A percentile compares a stretch with the other conserved stretches of the same genome.
These are phyloP conservation scores for Papilio gigon DNA, from an alignment of 2,888 invertebrate species.

Conservation along the genomic window DNA sequence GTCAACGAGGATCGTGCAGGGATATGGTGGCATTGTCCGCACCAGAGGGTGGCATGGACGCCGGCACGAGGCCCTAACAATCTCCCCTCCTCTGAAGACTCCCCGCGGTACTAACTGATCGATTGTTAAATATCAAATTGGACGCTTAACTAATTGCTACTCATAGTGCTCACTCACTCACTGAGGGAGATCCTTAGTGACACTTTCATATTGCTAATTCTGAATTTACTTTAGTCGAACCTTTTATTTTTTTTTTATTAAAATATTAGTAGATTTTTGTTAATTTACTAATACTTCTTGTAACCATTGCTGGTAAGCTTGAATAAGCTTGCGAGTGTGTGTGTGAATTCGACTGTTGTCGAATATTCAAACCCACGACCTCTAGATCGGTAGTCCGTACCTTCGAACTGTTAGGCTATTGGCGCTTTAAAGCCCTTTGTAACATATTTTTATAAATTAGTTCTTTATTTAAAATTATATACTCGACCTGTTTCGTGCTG, in stretches of 20 bases:
- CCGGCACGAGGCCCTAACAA: conserved; percentile 27
- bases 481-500: conserved; percentile 34
- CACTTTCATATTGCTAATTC: background rate
- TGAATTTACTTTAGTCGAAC: no score
- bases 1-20: conserved; percentile 22
- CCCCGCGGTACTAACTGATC: conserved; percentile 3
- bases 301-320: no score
- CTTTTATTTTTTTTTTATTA: background rate
- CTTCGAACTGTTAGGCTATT: no score
- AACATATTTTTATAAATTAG: background rate
- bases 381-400: no score
- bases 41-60: conserved; percentile 30
- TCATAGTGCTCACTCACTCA: no score
- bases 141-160: background rate
- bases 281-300: no score
- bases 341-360: no score
- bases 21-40: conserved; percentile 32
- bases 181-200: no score
- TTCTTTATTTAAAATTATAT: conserved; percentile 13
- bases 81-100: conserved; percentile 15
- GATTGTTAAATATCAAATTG: conserved; percentile 11
- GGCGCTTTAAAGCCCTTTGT: background rate
- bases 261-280: no score
- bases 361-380: no score
- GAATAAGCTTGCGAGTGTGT: no score